Percentiles rank a stretch among this genome's conserved stretches.
Evolutionary conservation across 2,113 vertebrate species (phyloP).

Genomic region (Panthera leo): DNA sequence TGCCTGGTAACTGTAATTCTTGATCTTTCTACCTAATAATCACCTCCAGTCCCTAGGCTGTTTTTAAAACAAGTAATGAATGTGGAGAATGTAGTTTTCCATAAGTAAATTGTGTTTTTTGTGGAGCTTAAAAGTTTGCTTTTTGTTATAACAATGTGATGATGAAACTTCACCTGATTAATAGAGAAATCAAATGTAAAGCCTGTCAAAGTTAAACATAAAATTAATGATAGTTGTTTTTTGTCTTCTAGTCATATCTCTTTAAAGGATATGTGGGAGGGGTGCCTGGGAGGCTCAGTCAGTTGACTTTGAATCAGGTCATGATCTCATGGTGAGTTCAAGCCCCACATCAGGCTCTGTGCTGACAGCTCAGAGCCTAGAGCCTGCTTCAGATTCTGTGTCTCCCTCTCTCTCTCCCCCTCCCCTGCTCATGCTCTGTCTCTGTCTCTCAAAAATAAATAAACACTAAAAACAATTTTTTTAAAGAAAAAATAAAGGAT

Average conservation of each 20-base stretch:
- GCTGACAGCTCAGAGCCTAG: no score
- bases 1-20: conserved; percentile 1
- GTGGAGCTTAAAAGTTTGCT: neutral
- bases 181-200: conserved; percentile 33
- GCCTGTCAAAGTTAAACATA: conserved; percentile 22
- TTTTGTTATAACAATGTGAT: neutral
- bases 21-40: neutral
- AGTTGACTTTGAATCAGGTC: no score
- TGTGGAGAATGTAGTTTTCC: conserved; percentile 18
- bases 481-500: neutral
- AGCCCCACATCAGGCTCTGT: no score
- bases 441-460: no score
- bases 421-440: no score
- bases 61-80: conserved; percentile 33
- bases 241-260: neutral
- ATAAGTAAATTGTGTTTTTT: neutral
- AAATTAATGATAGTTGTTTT: conserved; percentile 34
- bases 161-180: conserved; percentile 29
- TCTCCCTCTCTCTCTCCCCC: no score
- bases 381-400: no score
- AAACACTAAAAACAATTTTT: no score
- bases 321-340: no score
- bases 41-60: neutral
- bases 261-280: neutral
- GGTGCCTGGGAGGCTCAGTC: no score